A percentile compares a stretch with the other conserved stretches of the same genome.
Conservation (phyloP, 2,797 vertebrate genomes). For the Hafferia zeledoni region DNA sequence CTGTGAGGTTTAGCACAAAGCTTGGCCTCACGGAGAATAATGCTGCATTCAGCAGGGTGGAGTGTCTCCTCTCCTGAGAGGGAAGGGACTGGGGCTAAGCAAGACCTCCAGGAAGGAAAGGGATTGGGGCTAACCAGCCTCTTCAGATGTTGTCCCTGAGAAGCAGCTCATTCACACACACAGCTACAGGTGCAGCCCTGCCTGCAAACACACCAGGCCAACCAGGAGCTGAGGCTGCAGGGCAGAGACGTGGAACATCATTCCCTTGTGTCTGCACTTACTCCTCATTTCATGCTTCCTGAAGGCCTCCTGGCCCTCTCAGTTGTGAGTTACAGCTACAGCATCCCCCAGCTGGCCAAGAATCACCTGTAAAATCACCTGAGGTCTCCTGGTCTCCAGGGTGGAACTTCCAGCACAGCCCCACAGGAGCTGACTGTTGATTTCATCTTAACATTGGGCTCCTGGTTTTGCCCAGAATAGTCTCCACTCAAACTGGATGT, state of each 20-base stretch:
- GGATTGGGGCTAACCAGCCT: neutral
- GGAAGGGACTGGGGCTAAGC: neutral
- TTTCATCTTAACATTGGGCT: neutral
- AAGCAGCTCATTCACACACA: neutral
- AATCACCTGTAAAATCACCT: neutral
- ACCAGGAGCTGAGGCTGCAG: neutral
- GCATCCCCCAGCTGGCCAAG: neutral
- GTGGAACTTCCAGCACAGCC: neutral
- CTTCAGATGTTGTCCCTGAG: neutral
- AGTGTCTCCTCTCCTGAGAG: neutral
- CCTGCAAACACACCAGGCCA: neutral
- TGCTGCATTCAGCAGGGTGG: neutral
- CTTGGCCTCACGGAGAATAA: neutral
- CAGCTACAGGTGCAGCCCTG: neutral
- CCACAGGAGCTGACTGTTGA: fast-evolving
- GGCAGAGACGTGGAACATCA: too few species aligned
- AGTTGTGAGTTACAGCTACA: neutral
- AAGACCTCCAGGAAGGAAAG: neutral
- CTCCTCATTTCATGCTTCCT: neutral
- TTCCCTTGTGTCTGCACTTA: neutral
- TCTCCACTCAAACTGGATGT: neutral
- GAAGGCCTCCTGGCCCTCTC: neutral
- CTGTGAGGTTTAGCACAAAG: neutral
- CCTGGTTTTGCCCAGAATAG: neutral
- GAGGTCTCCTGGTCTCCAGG: neutral